Percentiles rank a stretch among this genome's conserved stretches.
Conservation (phyloP, 2,888 invertebrate species). For the Salticus scenicus region DNA sequence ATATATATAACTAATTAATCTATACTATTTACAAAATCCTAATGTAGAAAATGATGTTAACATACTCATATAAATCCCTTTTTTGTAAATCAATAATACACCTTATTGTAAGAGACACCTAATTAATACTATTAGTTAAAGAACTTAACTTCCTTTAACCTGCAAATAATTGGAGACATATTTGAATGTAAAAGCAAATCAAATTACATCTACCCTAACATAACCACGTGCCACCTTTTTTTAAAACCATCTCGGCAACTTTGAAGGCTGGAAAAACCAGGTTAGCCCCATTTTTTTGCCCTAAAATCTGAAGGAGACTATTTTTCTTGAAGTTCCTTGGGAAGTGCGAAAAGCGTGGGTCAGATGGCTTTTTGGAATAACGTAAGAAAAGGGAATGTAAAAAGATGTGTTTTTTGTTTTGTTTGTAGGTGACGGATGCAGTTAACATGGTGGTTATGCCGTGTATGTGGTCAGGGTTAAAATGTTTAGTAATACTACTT, state of each 20-base stretch:
- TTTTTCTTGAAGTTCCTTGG: background rate
- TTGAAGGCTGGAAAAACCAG: constrained; percentile 15
- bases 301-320: constrained; percentile 14
- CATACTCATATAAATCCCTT: no score
- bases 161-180: background rate
- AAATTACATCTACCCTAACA: background rate
- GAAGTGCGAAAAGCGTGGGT: background rate
- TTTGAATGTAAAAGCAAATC: background rate
- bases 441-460: background rate
- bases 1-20: no score
- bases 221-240: background rate
- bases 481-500: no score
- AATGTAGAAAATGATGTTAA: no score
- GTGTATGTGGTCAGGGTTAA: background rate
- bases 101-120: no score
- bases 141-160: background rate
- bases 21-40: no score
- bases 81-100: no score
- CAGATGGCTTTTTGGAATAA: background rate
- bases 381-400: no score
- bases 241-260: background rate
- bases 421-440: background rate
- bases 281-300: constrained; percentile 19
- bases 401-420: background rate
- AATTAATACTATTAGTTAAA: background rate